A percentile compares a stretch with the other conserved stretches of the same genome.
Evolutionary conservation across 2,888 invertebrate species (phyloP).

Genomic region (Labia minor): DNA sequence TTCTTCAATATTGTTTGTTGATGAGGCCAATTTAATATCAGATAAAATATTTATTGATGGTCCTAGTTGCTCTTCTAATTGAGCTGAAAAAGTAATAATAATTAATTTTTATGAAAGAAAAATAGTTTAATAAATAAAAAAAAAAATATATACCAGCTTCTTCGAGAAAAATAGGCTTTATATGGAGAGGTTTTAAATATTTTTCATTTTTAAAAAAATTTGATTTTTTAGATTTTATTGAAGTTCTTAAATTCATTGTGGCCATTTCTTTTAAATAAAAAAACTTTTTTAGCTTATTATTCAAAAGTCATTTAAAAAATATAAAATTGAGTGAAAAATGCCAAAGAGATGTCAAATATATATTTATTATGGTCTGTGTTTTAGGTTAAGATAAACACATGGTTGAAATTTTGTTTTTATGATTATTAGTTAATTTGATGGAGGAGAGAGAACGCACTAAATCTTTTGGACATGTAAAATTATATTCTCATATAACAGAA

Average conservation of each 20-base stretch:
- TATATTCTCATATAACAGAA: too few species aligned
- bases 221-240: background rate
- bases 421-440: too few species aligned
- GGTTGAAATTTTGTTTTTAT: too few species aligned
- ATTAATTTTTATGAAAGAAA: background rate
- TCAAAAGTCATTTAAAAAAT: too few species aligned
- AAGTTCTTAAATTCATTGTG: background rate
- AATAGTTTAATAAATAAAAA: background rate
- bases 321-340: too few species aligned
- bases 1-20: constrained; percentile 18
- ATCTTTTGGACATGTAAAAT: too few species aligned
- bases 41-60: background rate
- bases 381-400: too few species aligned
- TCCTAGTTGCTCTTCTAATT: background rate
- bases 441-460: too few species aligned
- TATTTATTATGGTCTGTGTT: too few species aligned
- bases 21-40: background rate
- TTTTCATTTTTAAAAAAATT: background rate
- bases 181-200: background rate
- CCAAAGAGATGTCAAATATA: too few species aligned
- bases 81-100: too few species aligned
- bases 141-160: background rate
- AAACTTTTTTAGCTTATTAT: background rate
- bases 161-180: background rate
- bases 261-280: background rate